These are phyloP conservation scores for Australoheros facetus DNA, from an alignment of 2,797 vertebrate species.

Conservation along the genomic window DNA sequence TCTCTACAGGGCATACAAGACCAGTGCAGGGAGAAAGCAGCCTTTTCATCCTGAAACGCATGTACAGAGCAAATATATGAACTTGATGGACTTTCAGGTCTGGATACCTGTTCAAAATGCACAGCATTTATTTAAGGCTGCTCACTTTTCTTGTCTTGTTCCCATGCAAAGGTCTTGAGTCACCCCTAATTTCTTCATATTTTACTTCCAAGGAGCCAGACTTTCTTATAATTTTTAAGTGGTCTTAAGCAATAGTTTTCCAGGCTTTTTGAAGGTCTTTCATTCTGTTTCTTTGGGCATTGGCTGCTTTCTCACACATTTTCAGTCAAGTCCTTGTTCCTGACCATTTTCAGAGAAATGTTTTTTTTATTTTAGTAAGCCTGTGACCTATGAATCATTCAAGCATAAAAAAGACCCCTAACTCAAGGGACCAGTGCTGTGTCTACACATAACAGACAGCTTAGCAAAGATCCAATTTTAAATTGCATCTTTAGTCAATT, in stretches of 20 bases:
- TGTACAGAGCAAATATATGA: conserved; percentile 61
- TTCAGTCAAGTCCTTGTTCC: not conserved
- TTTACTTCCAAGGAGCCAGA: not conserved
- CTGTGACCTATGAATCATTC: not conserved
- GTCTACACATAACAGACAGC: not conserved
- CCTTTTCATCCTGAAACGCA: conserved; percentile 69
- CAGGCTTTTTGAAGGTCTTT: not conserved
- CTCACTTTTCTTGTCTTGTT: conserved; percentile 3
- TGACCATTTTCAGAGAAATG: not conserved
- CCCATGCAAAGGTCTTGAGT: not conserved
- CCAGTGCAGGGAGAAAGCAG: conserved; percentile 50
- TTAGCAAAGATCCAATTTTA: too few relatives aligned
- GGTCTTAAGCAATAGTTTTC: not conserved
- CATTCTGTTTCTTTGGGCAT: not conserved
- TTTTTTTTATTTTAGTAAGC: not conserved
- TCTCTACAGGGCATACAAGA: conserved; percentile 60
- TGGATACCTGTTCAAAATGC: conserved; percentile 41
- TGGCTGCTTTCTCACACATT: not conserved
- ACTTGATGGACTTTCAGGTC: conserved; percentile 40
- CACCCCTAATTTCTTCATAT: not conserved
- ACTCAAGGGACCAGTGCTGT: not conserved
- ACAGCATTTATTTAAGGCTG: conserved; percentile 37
- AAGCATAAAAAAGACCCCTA: not conserved
- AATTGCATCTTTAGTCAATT: too few relatives aligned
- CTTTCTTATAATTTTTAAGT: not conserved